Base-by-base conservation (phyloP, 2,113 vertebrate species). In the Echinops telfairi region DNA sequence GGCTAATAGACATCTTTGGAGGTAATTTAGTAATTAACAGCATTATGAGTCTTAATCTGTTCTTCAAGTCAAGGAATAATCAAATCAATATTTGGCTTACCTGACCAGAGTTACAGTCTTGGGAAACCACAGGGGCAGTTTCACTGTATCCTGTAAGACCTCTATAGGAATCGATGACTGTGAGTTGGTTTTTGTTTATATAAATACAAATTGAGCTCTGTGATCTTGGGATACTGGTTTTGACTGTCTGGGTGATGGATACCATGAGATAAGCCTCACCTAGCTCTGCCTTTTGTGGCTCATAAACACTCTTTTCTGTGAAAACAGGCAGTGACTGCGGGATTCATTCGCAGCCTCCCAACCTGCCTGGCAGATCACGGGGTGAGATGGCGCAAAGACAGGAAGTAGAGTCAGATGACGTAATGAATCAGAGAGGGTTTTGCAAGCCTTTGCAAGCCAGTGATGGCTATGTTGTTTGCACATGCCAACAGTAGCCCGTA, bases 81-180 rank as follows among this genome's bases (percentile, higher is more conserved):
- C 6, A 89, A 86, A 91, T 80, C 17, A 94, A 53, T n/a, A 91
- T 29, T 15, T 90, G 53, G 31, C 47, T 53, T 53, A 53, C 12
- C 47, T 53, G 47, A 12, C 9, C 47, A 53, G 47, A 14, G 9
- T 53, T 6, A 53, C 47, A 53, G 47, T 53, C 47, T 53, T 11
- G 10, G 9, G 47, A 53, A 53, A 53, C 9, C 12, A 14, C 47
- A 53, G 47, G 47, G 12, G 43, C 2, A 53, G 9, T 53, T 53
- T 53, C 47, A 53, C 47, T 9, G 1, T 53, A 14, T 53, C 47
- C 12, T 53, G 47, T 53, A 53, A 6, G 47, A 12, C 47, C 47
- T 10, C 47, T 53, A 53, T 53, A 53, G 47, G 47, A 53, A 53
- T 53, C 47, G 4, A 40, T 40, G 40, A 40, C 40, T 8, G 47